Evolutionary conservation across 1,140 invertebrate species (phyloP).

Genomic region (Centruroides vittatus): DNA sequence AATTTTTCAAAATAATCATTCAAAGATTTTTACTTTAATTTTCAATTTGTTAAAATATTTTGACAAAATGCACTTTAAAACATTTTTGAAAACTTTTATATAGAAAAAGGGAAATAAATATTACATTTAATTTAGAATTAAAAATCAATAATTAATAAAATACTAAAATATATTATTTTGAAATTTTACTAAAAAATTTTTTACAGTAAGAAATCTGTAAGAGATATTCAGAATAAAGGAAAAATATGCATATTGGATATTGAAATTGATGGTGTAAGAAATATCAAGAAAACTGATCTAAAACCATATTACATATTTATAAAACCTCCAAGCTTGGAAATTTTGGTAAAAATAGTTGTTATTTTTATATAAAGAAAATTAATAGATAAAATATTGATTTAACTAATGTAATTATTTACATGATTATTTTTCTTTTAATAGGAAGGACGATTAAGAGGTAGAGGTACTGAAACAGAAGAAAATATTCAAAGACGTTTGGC

Average conservation of each 20-base stretch:
- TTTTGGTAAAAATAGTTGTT: slow-evolving; percentile 26
- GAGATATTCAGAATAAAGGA: slow-evolving; percentile 58
- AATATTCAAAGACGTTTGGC: slow-evolving; percentile 56
- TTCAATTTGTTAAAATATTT: too few species aligned
- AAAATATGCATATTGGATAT: slow-evolving; percentile 91
- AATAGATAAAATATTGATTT: too few species aligned
- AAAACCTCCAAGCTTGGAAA: slow-evolving; percentile 74
- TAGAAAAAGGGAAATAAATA: too few species aligned
- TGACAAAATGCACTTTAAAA: too few species aligned
- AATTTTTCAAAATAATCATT: too few species aligned
- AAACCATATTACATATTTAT: slow-evolving; percentile 80
- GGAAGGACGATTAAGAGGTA: slow-evolving; percentile 53
- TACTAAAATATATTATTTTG: background rate
- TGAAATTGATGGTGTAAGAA: slow-evolving; percentile 90
- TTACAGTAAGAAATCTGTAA: slow-evolving; percentile 70
- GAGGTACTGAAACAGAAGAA: slow-evolving; percentile 83
- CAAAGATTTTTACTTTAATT: too few species aligned
- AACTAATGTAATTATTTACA: background rate
- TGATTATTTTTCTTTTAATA: slow-evolving; percentile 7
- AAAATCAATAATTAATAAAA: too few species aligned
- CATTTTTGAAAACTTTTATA: too few species aligned
- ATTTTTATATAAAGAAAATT: background rate
- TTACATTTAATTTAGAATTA: too few species aligned
- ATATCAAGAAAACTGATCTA: slow-evolving; percentile 67
- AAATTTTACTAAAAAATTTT: slow-evolving; percentile 6